Conservation (phyloP, 1,140 invertebrate genomes). For the Ips nitidus region DNA sequence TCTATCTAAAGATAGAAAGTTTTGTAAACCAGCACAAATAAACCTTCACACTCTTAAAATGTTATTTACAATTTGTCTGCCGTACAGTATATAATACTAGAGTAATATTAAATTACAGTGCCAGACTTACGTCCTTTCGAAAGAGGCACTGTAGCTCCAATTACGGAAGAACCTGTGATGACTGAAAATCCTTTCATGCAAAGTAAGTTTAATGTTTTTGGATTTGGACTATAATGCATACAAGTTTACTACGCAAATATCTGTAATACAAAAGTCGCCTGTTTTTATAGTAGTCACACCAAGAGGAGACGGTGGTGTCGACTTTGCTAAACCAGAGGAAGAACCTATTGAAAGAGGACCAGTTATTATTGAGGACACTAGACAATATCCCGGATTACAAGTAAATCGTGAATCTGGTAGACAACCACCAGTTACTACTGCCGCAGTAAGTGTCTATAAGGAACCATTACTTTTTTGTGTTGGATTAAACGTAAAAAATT, state of each 20-base stretch:
- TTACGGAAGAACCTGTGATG: slow-evolving; percentile 36
- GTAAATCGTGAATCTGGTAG: too few relatives aligned
- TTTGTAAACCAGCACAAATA: background rate
- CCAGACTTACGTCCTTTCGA: slow-evolving; percentile 40
- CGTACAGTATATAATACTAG: too few relatives aligned
- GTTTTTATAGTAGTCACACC: slow-evolving; percentile 10
- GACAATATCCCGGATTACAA: too few relatives aligned
- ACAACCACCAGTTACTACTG: too few relatives aligned
- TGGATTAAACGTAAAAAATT: too few relatives aligned
- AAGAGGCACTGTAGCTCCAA: slow-evolving; percentile 35
- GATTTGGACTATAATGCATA: background rate
- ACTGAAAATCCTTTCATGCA: slow-evolving; percentile 32
- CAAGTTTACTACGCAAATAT: background rate
- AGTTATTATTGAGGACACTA: too few relatives aligned
- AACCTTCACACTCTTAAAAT: background rate
- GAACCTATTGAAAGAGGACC: too few relatives aligned
- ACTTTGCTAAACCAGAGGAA: background rate
- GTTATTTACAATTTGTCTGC: too few relatives aligned
- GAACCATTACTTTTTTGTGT: too few relatives aligned
- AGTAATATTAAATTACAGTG: slow-evolving; percentile 2
- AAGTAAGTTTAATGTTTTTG: slow-evolving; percentile 24
- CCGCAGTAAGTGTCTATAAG: too few relatives aligned
- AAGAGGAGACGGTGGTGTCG: slow-evolving; percentile 46
- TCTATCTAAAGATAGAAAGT: background rate
- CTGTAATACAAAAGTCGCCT: background rate